Conservation (phyloP, 2,113 vertebrate species). For the Alaudala cheleensis region DNA sequence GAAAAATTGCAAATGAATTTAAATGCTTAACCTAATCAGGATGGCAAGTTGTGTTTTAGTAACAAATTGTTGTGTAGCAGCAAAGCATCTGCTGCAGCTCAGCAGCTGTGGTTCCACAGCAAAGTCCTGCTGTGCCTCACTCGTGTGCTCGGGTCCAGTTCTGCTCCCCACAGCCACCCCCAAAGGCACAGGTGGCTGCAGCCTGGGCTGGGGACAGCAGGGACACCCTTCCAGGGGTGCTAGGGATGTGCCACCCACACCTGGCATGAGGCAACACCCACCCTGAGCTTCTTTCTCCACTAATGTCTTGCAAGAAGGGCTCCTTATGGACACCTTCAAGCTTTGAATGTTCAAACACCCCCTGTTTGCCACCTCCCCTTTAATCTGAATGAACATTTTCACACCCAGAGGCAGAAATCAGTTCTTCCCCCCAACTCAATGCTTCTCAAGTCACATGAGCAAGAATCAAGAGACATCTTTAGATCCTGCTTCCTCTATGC, state of each 20-base stretch:
- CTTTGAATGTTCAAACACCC: not conserved
- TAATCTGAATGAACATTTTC: not conserved
- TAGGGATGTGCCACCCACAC: rapidly evolving
- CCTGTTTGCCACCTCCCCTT: rapidly evolving
- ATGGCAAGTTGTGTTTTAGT: slow-evolving; percentile 59
- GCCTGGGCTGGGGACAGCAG: not conserved
- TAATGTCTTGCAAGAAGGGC: not conserved
- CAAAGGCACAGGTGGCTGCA: not conserved
- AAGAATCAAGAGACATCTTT: not conserved
- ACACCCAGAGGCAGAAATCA: not conserved
- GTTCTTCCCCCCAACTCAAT: not conserved
- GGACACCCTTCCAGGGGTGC: not conserved
- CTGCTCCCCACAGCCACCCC: too few relatives aligned
- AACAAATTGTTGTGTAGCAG: slow-evolving; percentile 7
- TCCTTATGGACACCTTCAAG: not conserved
- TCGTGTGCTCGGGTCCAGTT: rapidly evolving
- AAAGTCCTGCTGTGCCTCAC: not conserved
- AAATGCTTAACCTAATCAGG: slow-evolving; percentile 50
- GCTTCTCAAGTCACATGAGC: not conserved
- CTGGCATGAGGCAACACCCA: not conserved
- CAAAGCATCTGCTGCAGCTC: not conserved
- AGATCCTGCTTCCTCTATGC: not conserved
- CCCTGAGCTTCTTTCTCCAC: not conserved
- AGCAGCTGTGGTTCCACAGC: not conserved
- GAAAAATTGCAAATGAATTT: slow-evolving; percentile 44